Evolutionary conservation across 2,888 invertebrate species (phyloP).

Genomic region (Drosophila macrospina): DNA sequence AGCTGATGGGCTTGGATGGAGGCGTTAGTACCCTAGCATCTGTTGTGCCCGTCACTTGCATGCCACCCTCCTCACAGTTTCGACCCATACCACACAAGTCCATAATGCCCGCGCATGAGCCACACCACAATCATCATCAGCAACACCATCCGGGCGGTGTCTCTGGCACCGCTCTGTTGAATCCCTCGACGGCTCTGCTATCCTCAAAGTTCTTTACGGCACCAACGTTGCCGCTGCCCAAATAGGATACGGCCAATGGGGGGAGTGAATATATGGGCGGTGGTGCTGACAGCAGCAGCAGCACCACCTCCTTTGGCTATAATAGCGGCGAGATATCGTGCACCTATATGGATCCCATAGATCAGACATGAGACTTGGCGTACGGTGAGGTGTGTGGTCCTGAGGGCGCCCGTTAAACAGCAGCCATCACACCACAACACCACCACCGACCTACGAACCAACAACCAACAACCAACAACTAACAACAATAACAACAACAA

Average conservation of each 20-base stretch:
- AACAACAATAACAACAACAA: constrained; percentile 43
- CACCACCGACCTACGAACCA: constrained; percentile 10
- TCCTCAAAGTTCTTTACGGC: constrained; percentile 85
- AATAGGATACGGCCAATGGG: constrained; percentile 85
- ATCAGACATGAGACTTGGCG: constrained; percentile 83
- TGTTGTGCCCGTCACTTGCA: constrained; percentile 83
- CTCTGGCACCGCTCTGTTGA: constrained; percentile 71
- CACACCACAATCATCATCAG: constrained; percentile 57
- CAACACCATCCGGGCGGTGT: constrained; percentile 46
- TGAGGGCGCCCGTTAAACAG: constrained; percentile 68
- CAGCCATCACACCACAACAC: constrained; percentile 36
- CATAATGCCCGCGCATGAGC: constrained; percentile 82
- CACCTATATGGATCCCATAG: constrained; percentile 84
- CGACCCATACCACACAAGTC: constrained; percentile 85
- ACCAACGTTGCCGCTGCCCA: constrained; percentile 84
- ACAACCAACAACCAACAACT: constrained; percentile 25
- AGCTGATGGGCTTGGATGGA: constrained; percentile 76
- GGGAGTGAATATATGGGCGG: constrained; percentile 73
- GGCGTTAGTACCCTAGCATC: constrained; percentile 83
- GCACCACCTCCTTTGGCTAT: constrained; percentile 74
- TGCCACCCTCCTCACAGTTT: constrained; percentile 85
- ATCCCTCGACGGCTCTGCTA: constrained; percentile 84
- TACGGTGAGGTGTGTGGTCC: constrained; percentile 79
- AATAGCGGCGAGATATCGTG: constrained; percentile 83
- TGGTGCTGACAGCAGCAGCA: constrained; percentile 32